A percentile compares a stretch with the other conserved stretches of the same genome.
Evolutionary conservation across 1,140 invertebrate species (phyloP).

Genomic region (Bombus superbus): DNA sequence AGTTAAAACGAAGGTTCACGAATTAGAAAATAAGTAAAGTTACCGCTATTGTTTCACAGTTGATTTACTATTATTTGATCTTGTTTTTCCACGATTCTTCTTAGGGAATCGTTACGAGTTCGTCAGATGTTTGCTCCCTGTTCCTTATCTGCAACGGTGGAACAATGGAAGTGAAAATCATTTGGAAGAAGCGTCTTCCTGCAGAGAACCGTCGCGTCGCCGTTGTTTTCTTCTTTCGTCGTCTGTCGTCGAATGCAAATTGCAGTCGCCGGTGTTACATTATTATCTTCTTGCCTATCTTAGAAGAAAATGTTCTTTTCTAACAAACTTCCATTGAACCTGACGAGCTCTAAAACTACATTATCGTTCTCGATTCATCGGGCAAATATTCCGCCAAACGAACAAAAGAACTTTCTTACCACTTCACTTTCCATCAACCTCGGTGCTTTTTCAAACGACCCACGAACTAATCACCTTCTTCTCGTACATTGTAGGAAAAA

Average conservation of each 20-base stretch:
- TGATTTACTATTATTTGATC: too few species aligned
- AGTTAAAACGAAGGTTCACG: too few species aligned
- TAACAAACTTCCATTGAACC: neutral
- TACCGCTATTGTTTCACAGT: neutral
- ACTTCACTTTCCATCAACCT: neutral
- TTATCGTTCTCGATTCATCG: neutral
- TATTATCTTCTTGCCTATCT: neutral
- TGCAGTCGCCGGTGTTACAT: neutral
- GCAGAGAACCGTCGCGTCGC: neutral
- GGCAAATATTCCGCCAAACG: neutral
- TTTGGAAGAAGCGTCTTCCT: neutral
- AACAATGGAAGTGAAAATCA: neutral
- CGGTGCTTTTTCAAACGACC: neutral
- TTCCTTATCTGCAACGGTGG: neutral
- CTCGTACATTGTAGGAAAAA: neutral
- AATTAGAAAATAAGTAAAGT: too few species aligned
- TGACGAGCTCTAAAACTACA: neutral
- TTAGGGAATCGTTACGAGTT: neutral
- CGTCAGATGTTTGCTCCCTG: neutral
- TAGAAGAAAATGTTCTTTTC: neutral
- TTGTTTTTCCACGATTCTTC: neutral
- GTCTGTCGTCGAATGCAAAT: slow-evolving; percentile 3
- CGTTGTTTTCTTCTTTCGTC: too few species aligned
- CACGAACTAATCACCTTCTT: neutral
- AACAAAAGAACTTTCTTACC: neutral